Base-by-base conservation (phyloP, 2,888 invertebrate species). In the Elaeidobius kamerunicus region DNA sequence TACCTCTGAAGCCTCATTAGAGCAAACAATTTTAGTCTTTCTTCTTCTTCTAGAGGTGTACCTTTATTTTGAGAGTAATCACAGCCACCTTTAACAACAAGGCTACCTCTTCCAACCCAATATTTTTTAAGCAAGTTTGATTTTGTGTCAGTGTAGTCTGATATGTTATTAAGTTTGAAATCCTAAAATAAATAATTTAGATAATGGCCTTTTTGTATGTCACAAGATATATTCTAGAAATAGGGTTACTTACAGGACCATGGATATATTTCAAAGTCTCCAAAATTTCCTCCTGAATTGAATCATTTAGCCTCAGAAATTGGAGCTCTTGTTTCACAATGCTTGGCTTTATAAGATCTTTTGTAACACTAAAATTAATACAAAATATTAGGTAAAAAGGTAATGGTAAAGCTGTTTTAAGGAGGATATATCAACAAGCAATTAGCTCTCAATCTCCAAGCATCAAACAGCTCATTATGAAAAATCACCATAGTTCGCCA, bases 71-170 rank as follows among this genome's bases (percentile, higher is more conserved):
- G 75, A 0, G 87, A 85, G 72, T 83, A 86, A 72, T 88, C 84
- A 62, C 79, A 79, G 34, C 82, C 82, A 38, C 84, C 84, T 73
- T 85, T 84, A 1, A 90, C 84, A 7, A 88, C 78, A 7, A 90
- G 77, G 62, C 84, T 84, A 3, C 88, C 88, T 59, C 84, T 76
- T 63, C 88, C 85, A 73, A 86, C 78, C 88, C 89, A 88, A 69
- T 83, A 89, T 16, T 83, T 80, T 60, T 84, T 84, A 32, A 80
- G 78, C 27, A 88, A 76, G 60, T 83, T 83, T 15, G 81, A 77
- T 14, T 82, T 83, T 68, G 83, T 83, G 68, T 88, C 86, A 74
- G 80, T 68, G 59, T 80, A 78, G 39, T 70, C 69, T 14, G 74
- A 73, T 4, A 67, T 68, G 60, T 74, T 74, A 59, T 68, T 70